These are phyloP conservation scores for Lycaena phlaeas DNA, from an alignment of 2,888 invertebrate genomes.

Conservation along the genomic window DNA sequence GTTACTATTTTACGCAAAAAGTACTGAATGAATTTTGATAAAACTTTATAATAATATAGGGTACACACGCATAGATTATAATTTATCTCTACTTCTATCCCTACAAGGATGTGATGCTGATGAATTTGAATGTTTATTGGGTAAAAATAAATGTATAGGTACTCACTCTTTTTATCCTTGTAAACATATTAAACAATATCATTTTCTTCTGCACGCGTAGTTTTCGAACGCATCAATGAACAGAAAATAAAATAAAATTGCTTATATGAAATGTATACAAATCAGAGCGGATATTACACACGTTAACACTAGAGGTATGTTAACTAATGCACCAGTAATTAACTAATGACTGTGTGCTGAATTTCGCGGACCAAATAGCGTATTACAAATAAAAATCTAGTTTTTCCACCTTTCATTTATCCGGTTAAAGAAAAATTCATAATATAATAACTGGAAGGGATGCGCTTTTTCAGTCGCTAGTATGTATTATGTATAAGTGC, in stretches of 20 bases:
- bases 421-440: too few species aligned
- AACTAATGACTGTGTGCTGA: not conserved
- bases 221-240: not conserved
- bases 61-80: too few species aligned
- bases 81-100: too few species aligned
- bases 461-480: too few species aligned
- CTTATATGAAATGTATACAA: not conserved
- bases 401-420: not conserved
- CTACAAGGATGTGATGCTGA: too few species aligned
- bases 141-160: slow-evolving; percentile 12
- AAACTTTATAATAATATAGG: too few species aligned
- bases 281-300: slow-evolving; percentile 3
- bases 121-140: too few species aligned
- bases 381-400: not conserved
- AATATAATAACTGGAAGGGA: too few species aligned
- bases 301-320: not conserved
- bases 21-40: too few species aligned
- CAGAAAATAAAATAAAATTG: not conserved
- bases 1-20: too few species aligned
- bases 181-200: slow-evolving; percentile 13
- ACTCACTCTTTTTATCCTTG: slow-evolving; percentile 14
- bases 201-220: not conserved
- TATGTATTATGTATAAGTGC: too few species aligned
- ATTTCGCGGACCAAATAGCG: not conserved
- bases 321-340: not conserved